Percentiles rank a stretch among this genome's conserved stretches.
These are phyloP conservation scores for Chloroceryle inda DNA, from an alignment of 2,797 vertebrate species.

Conservation along the genomic window DNA sequence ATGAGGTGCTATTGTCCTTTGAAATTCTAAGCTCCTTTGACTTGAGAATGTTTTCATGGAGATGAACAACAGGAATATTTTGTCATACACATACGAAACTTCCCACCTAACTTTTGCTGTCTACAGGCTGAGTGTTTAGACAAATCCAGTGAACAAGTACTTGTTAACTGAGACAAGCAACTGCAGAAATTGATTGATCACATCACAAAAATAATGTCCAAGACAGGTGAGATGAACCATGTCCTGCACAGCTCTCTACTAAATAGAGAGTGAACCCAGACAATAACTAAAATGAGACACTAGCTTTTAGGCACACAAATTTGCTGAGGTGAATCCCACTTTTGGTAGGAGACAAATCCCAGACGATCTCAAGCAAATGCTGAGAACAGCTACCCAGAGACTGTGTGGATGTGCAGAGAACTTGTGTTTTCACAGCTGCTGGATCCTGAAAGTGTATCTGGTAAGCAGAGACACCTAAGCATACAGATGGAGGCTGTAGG, in stretches of 20 bases:
- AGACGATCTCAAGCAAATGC: not conserved
- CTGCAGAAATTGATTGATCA: not conserved
- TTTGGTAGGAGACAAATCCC: not conserved
- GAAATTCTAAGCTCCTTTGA: not conserved
- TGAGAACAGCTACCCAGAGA: not conserved
- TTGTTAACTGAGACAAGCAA: not conserved
- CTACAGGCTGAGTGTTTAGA: not conserved
- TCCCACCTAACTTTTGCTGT: not conserved
- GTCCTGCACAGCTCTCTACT: not conserved
- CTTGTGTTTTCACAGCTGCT: not conserved
- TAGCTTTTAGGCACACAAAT: not conserved
- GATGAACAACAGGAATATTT: not conserved
- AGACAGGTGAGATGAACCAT: not conserved
- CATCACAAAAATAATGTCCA: not conserved
- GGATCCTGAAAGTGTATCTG: not conserved
- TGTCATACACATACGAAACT: not conserved
- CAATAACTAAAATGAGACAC: not conserved
- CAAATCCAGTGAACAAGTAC: not conserved
- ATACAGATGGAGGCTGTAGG: fast-evolving
- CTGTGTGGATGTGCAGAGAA: not conserved
- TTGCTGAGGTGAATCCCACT: not conserved
- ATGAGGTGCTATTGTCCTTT: not conserved
- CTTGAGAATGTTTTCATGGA: not conserved
- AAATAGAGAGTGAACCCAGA: not conserved
- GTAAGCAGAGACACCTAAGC: not conserved